Evolutionary conservation across 2,797 vertebrate species (phyloP).

Genomic region (Semotilus atromaculatus): DNA sequence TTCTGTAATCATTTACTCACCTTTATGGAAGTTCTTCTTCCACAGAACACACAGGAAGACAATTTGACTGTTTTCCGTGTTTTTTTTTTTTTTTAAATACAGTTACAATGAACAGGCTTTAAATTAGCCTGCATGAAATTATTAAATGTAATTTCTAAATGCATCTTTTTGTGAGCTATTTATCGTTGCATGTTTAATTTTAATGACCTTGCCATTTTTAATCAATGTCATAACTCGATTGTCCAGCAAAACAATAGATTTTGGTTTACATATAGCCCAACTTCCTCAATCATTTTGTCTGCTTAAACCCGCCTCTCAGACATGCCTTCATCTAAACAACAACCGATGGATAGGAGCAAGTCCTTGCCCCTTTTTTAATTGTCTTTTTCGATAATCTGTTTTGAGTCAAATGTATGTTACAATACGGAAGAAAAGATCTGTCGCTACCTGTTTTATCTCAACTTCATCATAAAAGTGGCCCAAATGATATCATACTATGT

Average conservation of each 20-base stretch:
- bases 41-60: background rate
- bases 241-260: background rate
- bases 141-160: background rate
- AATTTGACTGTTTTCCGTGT: background rate
- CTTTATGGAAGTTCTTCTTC: background rate
- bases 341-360: background rate
- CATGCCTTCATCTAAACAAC: background rate
- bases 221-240: background rate
- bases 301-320: background rate
- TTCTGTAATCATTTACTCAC: background rate
- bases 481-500: too few species aligned
- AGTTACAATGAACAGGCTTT: background rate
- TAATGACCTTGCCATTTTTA: background rate
- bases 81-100: background rate
- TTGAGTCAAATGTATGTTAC: background rate
- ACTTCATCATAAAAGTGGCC: background rate
- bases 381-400: background rate
- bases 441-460: background rate
- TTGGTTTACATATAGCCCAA: background rate
- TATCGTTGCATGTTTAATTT: background rate
- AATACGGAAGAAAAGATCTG: background rate
- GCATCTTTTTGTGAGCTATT: background rate
- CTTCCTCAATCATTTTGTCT: background rate
- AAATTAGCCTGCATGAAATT: background rate
- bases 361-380: background rate